Conservation (phyloP, 2,113 vertebrate genomes). For the Nesogale talazaci region DNA sequence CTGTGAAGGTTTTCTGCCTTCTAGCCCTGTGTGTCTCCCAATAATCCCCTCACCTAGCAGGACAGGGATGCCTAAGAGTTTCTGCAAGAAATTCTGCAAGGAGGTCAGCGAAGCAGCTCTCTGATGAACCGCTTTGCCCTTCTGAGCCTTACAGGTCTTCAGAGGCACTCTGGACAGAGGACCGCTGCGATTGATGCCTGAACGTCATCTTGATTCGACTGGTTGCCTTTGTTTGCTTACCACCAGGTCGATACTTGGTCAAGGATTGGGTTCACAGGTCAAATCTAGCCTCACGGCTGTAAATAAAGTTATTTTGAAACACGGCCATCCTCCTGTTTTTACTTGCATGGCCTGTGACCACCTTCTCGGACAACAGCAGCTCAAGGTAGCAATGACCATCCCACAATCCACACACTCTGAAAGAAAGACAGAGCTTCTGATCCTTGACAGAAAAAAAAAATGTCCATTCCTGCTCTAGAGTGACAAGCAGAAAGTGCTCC, state of each 20-base stretch:
- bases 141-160: not conserved
- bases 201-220: not conserved
- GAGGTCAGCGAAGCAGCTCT: not conserved
- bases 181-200: too few relatives aligned
- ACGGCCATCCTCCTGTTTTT: not conserved
- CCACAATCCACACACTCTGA: conserved; percentile 32
- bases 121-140: not conserved
- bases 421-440: conserved; percentile 17
- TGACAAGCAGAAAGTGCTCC: not conserved
- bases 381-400: conserved; percentile 27
- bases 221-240: not conserved
- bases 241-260: not conserved
- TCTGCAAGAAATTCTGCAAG: not conserved
- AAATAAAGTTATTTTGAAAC: conserved; percentile 27
- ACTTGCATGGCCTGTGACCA: not conserved
- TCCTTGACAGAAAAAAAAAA: conserved; percentile 36
- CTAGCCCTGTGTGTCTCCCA: not conserved
- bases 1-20: not conserved
- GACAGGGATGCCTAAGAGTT: too few relatives aligned
- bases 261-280: not conserved
- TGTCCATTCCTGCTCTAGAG: not conserved
- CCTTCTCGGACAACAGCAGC: not conserved
- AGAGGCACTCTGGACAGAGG: not conserved
- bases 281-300: not conserved
- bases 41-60: not conserved